These are phyloP conservation scores for Reticulitermes lucifugus DNA, from an alignment of 2,888 invertebrate genomes.

Conservation along the genomic window DNA sequence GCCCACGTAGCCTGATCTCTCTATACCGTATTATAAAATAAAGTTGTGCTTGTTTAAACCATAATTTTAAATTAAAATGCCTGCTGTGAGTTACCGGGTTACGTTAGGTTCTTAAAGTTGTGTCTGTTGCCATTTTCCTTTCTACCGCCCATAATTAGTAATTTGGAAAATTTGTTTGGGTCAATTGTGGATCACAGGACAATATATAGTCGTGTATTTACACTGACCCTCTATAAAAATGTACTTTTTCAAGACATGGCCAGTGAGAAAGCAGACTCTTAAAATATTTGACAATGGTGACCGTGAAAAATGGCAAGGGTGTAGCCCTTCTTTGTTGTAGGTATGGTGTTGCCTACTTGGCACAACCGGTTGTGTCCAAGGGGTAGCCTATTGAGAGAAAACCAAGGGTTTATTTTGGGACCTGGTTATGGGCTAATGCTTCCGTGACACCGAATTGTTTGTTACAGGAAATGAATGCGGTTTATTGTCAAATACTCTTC, in stretches of 20 bases:
- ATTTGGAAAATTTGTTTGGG: not conserved
- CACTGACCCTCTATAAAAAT: not conserved
- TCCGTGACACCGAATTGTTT: not conserved
- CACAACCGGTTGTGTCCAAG: not conserved
- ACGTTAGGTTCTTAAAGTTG: too few relatives aligned
- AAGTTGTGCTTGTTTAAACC: too few relatives aligned
- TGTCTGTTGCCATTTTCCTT: too few relatives aligned
- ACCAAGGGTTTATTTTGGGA: not conserved
- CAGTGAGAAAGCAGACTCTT: not conserved
- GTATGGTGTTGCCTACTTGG: not conserved
- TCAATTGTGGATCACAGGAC: not conserved
- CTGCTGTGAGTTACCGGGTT: too few relatives aligned
- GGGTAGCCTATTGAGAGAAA: too few relatives aligned
- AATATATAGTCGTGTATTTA: not conserved
- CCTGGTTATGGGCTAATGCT: too few relatives aligned
- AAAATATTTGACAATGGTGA: slow-evolving; percentile 19
- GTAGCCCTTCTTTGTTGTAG: not conserved
- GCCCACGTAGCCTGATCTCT: too few relatives aligned
- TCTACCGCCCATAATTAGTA: too few relatives aligned
- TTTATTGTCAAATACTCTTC: not conserved
- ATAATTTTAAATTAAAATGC: too few relatives aligned
- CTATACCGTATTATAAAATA: too few relatives aligned
- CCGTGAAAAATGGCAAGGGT: slow-evolving; percentile 3
- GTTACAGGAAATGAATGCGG: not conserved
- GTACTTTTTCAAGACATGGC: not conserved